Evolutionary conservation across 1,140 invertebrate genomes (phyloP).

Genomic region (Drosophila persimilis): DNA sequence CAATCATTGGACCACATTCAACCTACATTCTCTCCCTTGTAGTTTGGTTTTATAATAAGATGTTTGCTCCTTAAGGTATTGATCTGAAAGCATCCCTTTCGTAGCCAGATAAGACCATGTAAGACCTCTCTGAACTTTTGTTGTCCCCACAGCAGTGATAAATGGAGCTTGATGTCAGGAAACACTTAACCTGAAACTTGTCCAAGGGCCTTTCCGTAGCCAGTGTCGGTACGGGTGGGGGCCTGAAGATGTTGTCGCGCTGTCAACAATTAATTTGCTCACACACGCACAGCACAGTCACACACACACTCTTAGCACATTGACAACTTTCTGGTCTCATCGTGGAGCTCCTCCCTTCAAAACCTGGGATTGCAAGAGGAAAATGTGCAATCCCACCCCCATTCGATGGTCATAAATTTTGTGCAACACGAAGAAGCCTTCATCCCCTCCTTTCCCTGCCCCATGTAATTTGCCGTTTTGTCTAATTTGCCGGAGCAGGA

Average conservation of each 20-base stretch:
- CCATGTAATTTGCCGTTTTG: constrained; percentile 23
- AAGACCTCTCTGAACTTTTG: constrained; percentile 48
- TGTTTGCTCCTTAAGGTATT: constrained; percentile 6
- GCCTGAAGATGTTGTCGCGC: constrained; percentile 47
- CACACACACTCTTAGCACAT: constrained; percentile 18
- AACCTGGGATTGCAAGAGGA: constrained; percentile 25
- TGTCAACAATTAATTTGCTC: constrained; percentile 75
- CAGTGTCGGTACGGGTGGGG: constrained; percentile 3
- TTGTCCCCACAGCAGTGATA: constrained; percentile 43
- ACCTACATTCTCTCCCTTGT: too few species aligned
- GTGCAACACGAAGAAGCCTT: constrained; percentile 6
- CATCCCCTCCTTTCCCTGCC: too few species aligned
- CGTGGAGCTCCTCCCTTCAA: neutral
- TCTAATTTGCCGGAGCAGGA: constrained; percentile 43
- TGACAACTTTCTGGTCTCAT: constrained; percentile 22
- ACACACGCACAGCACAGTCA: constrained; percentile 9
- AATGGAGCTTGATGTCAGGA: constrained; percentile 54
- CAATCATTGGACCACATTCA: too few species aligned
- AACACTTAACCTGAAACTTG: constrained; percentile 54
- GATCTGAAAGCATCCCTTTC: constrained; percentile 18
- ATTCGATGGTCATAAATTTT: constrained; percentile 51
- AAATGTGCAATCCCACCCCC: constrained; percentile 30
- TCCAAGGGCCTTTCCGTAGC: constrained; percentile 10
- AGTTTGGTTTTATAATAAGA: neutral
- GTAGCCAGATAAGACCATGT: constrained; percentile 17